Evolutionary conservation across 2,888 invertebrate genomes (phyloP), one percentile per base, ranked within the genome.

Genomic region (Exocentrus adspersus): DNA sequence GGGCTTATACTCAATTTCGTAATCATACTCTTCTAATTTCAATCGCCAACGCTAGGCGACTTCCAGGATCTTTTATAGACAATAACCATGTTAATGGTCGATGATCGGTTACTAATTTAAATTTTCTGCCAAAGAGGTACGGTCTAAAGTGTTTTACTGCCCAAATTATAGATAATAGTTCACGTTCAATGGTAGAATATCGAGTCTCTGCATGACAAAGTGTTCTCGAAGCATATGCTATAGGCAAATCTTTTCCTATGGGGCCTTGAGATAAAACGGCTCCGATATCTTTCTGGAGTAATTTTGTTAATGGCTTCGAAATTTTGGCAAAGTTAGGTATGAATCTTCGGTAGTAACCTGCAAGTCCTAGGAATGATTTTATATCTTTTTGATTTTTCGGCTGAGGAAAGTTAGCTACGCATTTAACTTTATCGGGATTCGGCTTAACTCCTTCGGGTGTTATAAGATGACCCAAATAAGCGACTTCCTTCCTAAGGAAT

Each of bases 231-330:
- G 68, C 70, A 37, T 67, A 73, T 20, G 67, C 66, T 5, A 73
- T 45, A 1, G 72, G 69, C 16, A 60, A 16, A 53, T 74, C 72
- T 7, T 65, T 52, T 12, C 63, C 69, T 42, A 66, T 53, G 19
- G 59, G 32, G 7, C 69, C 70, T 65, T 73, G 72, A 0, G 64
- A 64, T 28, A 67, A 72, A 74, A 60, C 75, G n/a, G n/a, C n/a
- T n/a, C n/a, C n/a, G n/a, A n/a, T 32, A 10, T 32, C 10, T 5
- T 32, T 32, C n/a, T 32, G 5, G 32, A 3, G 24, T n/a, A n/a
- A n/a, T n/a, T n/a, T n/a, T n/a, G n/a, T n/a, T n/a, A n/a, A n/a
- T n/a, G n/a, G n/a, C n/a, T n/a, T n/a, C n/a, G n/a, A 24, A 24
- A 24, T 3, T 41, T 41, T 41, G 6, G 41, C 12, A 41, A 41